Conservation (phyloP, 2,888 invertebrate species). For the Chalcosyrphus nemorum region DNA sequence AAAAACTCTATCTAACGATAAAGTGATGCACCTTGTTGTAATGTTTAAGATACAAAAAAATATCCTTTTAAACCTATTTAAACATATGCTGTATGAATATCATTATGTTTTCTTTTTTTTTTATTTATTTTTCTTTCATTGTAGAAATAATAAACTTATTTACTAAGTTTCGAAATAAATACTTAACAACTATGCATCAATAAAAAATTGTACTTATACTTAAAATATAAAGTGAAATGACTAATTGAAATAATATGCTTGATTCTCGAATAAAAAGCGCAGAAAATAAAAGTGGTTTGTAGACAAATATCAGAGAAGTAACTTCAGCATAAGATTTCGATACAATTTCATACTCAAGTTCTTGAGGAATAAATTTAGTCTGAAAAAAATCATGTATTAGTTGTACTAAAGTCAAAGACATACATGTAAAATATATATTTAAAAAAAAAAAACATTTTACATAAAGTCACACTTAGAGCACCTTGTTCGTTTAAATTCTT, state of each 20-base stretch:
- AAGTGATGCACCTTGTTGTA: slow-evolving; percentile 2
- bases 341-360: slow-evolving; percentile 54
- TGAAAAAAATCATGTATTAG: background rate
- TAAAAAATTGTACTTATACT: slow-evolving; percentile 64
- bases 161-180: slow-evolving; percentile 54
- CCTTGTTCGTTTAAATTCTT: slow-evolving; percentile 42
- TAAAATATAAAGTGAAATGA: slow-evolving; percentile 69
- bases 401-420: slow-evolving; percentile 20
- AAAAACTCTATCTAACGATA: background rate
- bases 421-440: background rate
- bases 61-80: slow-evolving; percentile 9
- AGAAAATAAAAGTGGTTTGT: slow-evolving; percentile 24
- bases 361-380: slow-evolving; percentile 11
- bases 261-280: slow-evolving; percentile 41
- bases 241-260: slow-evolving; percentile 68
- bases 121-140: slow-evolving; percentile 38
- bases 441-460: background rate
- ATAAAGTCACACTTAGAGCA: slow-evolving; percentile 49
- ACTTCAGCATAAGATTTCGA: slow-evolving; percentile 61
- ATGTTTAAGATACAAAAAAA: slow-evolving; percentile 8
- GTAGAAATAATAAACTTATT: slow-evolving; percentile 40
- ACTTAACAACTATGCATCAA: slow-evolving; percentile 56
- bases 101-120: slow-evolving; percentile 6
- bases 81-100: slow-evolving; percentile 17
- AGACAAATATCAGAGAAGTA: slow-evolving; percentile 30